A percentile compares a stretch with the other conserved stretches of the same genome.
Conservation (phyloP, 1,140 invertebrate genomes). For the Lineus longissimus region DNA sequence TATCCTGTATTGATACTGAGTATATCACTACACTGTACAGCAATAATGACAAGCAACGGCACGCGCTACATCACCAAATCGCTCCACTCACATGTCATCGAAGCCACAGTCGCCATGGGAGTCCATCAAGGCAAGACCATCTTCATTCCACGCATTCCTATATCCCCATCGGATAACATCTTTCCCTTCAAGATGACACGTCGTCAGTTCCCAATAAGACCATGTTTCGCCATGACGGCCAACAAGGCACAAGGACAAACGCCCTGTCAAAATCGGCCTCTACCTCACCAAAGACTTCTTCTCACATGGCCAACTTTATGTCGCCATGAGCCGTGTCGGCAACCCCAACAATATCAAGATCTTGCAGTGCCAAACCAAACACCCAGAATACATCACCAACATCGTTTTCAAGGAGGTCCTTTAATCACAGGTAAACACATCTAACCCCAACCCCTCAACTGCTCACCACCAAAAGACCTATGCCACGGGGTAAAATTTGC, state of each 20-base stretch:
- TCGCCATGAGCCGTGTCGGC: too few species aligned
- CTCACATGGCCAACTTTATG: constrained; percentile 35
- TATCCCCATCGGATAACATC: constrained; percentile 22
- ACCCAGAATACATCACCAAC: too few species aligned
- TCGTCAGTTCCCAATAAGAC: constrained; percentile 56
- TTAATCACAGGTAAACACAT: too few species aligned
- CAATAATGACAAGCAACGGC: too few species aligned
- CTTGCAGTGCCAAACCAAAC: too few species aligned
- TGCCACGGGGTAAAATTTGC: too few species aligned
- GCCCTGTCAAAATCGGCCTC: constrained; percentile 32
- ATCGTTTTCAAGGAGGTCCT: too few species aligned
- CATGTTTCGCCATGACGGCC: constrained; percentile 58
- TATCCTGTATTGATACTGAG: too few species aligned
- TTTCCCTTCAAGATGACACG: constrained; percentile 51
- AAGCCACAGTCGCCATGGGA: constrained; percentile 20
- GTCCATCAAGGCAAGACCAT: constrained; percentile 14
- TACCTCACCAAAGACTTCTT: constrained; percentile 24
- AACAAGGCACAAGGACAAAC: constrained; percentile 60
- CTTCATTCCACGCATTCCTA: constrained; percentile 25
- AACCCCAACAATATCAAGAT: too few species aligned
- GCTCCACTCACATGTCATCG: constrained; percentile 23
- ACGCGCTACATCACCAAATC: constrained; percentile 38
- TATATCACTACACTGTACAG: too few species aligned
- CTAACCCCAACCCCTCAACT: too few species aligned
- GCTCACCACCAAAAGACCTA: too few species aligned